Percentiles rank a stretch among this genome's conserved stretches.
Evolutionary conservation across 2,888 invertebrate species (phyloP).

Genomic region (Dione juno): DNA sequence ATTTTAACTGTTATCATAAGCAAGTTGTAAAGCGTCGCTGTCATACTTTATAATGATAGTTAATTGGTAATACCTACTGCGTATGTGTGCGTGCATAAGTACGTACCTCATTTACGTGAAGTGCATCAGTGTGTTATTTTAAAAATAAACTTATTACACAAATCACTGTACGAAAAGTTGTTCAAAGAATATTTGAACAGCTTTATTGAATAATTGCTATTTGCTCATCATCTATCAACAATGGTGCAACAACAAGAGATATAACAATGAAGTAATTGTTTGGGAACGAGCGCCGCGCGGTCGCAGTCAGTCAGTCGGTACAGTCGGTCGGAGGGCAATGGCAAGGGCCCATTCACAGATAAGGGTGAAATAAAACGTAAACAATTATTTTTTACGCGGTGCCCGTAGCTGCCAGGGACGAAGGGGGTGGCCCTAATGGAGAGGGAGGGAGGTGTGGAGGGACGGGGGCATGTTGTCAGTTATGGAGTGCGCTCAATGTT

Average conservation of each 20-base stretch:
- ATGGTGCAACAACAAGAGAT: conserved; percentile 7
- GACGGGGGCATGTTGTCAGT: conserved; percentile 22
- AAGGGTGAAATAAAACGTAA: conserved; percentile 43
- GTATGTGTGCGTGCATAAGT: too few species aligned
- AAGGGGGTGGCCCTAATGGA: background rate
- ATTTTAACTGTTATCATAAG: background rate
- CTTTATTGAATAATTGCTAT: conserved; percentile 10
- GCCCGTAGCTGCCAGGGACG: conserved; percentile 13
- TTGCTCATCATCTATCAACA: conserved; percentile 12
- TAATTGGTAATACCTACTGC: too few species aligned
- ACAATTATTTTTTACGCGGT: conserved; percentile 42
- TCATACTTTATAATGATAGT: too few species aligned
- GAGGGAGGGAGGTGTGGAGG: background rate
- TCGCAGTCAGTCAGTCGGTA: conserved; percentile 16
- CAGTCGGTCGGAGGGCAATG: too few species aligned
- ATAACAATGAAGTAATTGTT: conserved; percentile 17
- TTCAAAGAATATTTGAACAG: background rate
- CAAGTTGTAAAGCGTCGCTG: background rate
- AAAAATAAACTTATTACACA: too few species aligned
- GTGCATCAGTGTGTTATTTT: too few species aligned
- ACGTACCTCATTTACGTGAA: too few species aligned
- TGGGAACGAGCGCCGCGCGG: conserved; percentile 8
- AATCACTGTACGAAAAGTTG: background rate
- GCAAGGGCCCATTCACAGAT: conserved; percentile 36
- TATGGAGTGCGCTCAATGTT: conserved; percentile 34